Evolutionary conservation across 1,140 invertebrate species (phyloP), one percentile per base, ranked within the genome.

Genomic region (Sinella curviseta): DNA sequence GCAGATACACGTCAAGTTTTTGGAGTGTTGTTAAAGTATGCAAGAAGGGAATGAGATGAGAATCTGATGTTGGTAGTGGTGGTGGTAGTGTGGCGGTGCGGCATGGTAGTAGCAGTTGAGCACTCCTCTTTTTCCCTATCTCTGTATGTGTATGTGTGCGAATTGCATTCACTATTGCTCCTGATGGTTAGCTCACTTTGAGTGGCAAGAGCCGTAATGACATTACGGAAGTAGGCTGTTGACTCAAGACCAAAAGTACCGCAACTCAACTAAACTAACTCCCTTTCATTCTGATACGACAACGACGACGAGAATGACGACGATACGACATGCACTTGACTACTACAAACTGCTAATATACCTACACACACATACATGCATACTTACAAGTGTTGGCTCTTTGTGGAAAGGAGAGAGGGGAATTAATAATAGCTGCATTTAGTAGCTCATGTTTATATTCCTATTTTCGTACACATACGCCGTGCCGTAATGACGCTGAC

Each of bases 181-280:
- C 31, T 70, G 55, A 60, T 60, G 55, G 55, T 60, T 60, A 60
- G 55, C 55, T 60, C 55, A 60, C 28, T 70, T 70, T 70, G 65
- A 70, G 65, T 70, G 65, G 65, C 65, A 33, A 70, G 31, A 70
- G 65, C 26, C 65, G 26, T 70, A 70, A 70, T 70, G 65, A 70
- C 65, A 70, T 70, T 70, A 70, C 28, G 65, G 65, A 70, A 70
- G 65, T 70, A 70, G 65, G 65, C 65, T 70, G 65, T 70, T 70
- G 65, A 70, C 65, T 70, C 65, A 33, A 70, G 28, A 70, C 65
- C 65, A 70, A 70, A 70, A 70, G 65, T 33, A 70, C 65, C 65
- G 65, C 65, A 70, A n/a, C 55, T 24, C 55, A 8, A 60, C 65
- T 30, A 70, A 70, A 70, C 65, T 70, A 70, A 70, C 65, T 70